A percentile compares a stretch with the other conserved stretches of the same genome.
Conservation (phyloP, 2,888 invertebrate genomes). For the Pheosia gnoma region DNA sequence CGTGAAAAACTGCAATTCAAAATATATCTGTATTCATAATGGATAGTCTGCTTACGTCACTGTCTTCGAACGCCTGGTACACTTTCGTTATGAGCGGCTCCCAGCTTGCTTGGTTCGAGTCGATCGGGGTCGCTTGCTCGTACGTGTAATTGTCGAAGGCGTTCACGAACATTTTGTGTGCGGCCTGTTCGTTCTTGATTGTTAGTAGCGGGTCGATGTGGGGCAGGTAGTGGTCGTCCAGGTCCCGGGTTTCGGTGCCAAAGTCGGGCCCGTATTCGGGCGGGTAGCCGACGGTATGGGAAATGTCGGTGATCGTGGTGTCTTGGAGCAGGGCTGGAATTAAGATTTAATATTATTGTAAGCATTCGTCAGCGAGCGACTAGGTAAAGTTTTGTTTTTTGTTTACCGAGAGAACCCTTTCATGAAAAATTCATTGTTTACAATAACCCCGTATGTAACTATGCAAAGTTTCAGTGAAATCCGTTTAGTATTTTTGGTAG, state of each 20-base stretch:
- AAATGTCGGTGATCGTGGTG: not conserved
- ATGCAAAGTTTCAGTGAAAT: too few species aligned
- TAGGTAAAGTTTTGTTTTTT: too few species aligned
- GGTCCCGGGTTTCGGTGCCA: slow-evolving; percentile 43
- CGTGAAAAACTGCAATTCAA: slow-evolving; percentile 11
- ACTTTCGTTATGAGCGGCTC: slow-evolving; percentile 62
- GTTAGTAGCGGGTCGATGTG: slow-evolving; percentile 74
- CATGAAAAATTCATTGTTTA: too few species aligned
- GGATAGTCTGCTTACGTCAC: slow-evolving; percentile 45
- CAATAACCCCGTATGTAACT: too few species aligned
- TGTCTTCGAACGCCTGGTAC: slow-evolving; percentile 46
- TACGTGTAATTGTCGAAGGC: slow-evolving; percentile 6
- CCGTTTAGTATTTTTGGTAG: too few species aligned
- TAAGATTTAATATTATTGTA: not conserved
- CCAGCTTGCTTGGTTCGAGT: slow-evolving; percentile 37
- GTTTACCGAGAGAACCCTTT: too few species aligned
- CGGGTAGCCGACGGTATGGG: slow-evolving; percentile 24
- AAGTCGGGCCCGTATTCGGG: slow-evolving; percentile 72
- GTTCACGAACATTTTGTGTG: slow-evolving; percentile 7
- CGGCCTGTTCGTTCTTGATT: slow-evolving; percentile 28
- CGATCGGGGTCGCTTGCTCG: not conserved
- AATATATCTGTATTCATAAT: slow-evolving; percentile 64
- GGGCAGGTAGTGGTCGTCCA: slow-evolving; percentile 64
- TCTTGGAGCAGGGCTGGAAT: slow-evolving; percentile 8
- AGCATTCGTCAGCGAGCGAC: too few species aligned